phyloP scores from a whole-genome alignment of 2,113 vertebrate genomes.

The Colinus virginianus region DNA sequence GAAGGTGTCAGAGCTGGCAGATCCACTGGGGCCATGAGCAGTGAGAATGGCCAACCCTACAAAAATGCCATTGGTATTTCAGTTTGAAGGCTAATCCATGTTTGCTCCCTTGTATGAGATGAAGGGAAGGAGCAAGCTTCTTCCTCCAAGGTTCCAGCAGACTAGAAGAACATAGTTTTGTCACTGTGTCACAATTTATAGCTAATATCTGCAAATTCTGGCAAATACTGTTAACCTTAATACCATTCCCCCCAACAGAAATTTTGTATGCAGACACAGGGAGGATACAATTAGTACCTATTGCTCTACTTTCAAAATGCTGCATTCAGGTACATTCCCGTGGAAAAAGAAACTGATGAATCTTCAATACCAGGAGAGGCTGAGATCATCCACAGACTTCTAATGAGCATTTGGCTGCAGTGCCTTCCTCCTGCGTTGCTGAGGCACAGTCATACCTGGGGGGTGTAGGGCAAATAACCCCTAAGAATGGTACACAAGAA shows the following conservation, averaged over 20 bases:
- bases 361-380: not conserved
- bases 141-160: not conserved
- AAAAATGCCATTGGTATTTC: not conserved
- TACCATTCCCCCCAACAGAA: not conserved
- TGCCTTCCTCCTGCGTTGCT: conserved; percentile 2
- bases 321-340: not conserved
- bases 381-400: not conserved
- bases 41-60: not conserved
- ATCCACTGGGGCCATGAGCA: not conserved
- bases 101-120: not conserved
- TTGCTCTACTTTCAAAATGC: conserved; percentile 46
- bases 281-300: conserved; percentile 10
- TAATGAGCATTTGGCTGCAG: not conserved
- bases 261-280: conserved; percentile 11
- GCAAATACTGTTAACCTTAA: not conserved
- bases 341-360: conserved; percentile 18
- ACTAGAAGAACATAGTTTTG: rapidly evolving
- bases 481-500: too few relatives aligned
- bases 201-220: not conserved
- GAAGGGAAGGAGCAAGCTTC: not conserved
- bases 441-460: not conserved
- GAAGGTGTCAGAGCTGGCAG: not conserved
- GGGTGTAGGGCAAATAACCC: not conserved
- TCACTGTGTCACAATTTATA: not conserved
- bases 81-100: rapidly evolving